Evolutionary conservation across 2,113 vertebrate species (phyloP), one percentile per base, ranked within the genome.

Genomic region (Piaya cayana): DNA sequence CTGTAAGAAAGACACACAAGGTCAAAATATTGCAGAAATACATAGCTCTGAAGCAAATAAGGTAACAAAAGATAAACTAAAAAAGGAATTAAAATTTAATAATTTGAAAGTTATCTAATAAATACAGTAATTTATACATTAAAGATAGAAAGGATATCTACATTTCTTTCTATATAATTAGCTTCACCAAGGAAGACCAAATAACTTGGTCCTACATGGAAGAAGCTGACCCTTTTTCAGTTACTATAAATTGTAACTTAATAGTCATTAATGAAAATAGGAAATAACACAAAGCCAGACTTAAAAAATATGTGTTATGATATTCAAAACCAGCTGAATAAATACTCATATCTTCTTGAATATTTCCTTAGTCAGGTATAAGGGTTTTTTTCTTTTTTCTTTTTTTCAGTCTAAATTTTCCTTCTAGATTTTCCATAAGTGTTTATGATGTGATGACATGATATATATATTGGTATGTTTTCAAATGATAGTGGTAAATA

Each of bases 381-480:
- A 12, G 12, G 15, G 36, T 12, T 25, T 12, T 14, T 3, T 42
- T 4, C 9, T 12, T 6, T 5, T 15, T 15, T 8, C n/a, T 58
- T 8, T 56, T 26, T 59, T 47, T 9, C 3, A 18, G 7, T 42
- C 6, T 4, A n/a, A 67, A 8, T 43, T 2, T 56, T 92, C 47
- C 11, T 52, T 76, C 11, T 22, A 50, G 5, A 2, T 82, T 63
- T 91, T 74, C 29, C 5, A 5, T 53, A 42, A 19, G 1, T 23
- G 4, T 0, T 0, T 25, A 15, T 3, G 0, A 25, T 77, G 5
- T 52, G 29, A 68, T n/a, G 6, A 29, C 58, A 22, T 8, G 12
- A 42, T 59, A 36, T 20, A 39, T 15, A 32, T 19, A n/a, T n/a
- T n/a, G 2, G 20, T 29, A 60, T 13, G 8, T 74, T 78, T 86